These are phyloP conservation scores for Aphaenogaster floridana DNA, from an alignment of 1,140 invertebrate genomes.

Conservation along the genomic window DNA sequence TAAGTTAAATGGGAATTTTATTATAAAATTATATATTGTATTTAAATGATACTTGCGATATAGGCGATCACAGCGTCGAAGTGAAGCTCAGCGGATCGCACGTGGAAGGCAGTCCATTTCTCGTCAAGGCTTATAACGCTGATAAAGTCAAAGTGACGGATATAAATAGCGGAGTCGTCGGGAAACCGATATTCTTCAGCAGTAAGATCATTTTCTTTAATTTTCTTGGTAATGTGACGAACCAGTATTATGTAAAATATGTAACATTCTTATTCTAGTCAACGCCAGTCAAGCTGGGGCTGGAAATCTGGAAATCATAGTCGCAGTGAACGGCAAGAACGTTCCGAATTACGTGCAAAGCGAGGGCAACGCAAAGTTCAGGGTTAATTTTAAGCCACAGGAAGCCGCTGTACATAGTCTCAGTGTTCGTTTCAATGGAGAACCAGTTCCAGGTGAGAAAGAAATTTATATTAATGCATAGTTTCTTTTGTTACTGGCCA, in stretches of 20 bases:
- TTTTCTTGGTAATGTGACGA: constrained; percentile 78
- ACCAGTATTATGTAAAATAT: constrained; percentile 25
- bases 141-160: constrained; percentile 96
- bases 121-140: constrained; percentile 98
- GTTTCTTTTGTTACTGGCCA: neutral
- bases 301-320: constrained; percentile 99
- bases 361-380: constrained; percentile 98
- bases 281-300: constrained; percentile 95
- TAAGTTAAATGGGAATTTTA: neutral
- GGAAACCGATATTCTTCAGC: constrained; percentile 96
- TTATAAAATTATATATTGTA: neutral
- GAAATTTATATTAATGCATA: neutral
- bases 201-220: constrained; percentile 89
- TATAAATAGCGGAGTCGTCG: constrained; percentile 95
- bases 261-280: constrained; percentile 86
- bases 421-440: constrained; percentile 98
- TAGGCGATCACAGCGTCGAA: constrained; percentile 96
- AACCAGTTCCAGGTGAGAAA: constrained; percentile 93
- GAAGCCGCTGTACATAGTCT: constrained; percentile 95
- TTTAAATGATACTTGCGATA: constrained; percentile 23
- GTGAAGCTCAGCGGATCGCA: constrained; percentile 93
- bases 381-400: constrained; percentile 98
- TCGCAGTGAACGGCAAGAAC: constrained; percentile 98
- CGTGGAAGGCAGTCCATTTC: constrained; percentile 97
- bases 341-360: constrained; percentile 99